Evolutionary conservation across 2,113 vertebrate species (phyloP), one percentile per base, ranked within the genome.

Genomic region (Urocolius indicus): DNA sequence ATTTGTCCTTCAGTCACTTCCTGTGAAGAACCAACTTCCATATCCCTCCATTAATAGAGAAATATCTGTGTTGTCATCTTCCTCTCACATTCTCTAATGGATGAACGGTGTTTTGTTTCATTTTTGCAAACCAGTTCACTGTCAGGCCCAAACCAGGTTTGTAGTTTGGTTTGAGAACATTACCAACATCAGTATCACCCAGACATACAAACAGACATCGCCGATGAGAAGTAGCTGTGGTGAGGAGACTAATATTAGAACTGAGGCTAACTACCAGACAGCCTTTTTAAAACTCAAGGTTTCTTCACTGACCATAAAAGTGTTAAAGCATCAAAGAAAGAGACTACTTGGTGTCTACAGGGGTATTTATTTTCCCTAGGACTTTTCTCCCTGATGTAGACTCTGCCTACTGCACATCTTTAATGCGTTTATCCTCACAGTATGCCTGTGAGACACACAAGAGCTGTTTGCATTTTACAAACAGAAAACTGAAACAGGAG

Each of bases 261-360:
- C 38, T 41, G 38, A 10, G 38, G 38, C 38, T 41, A 41, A 62
- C 83, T 90, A 85, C 84, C 67, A 93, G 79, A 88, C 90, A 84
- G 85, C 79, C 85, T 94, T 83, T 80, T 79, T 93, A 54, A 54
- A 94, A 62, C 63, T 85, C 67, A 16, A 30, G 54, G 46, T 92
- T 90, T 83, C 74, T 94, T 93, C 90, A 36, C 34, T 83, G 68
- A 77, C 90, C 85, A 86, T 90, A 77, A 97, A 94, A 94, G 68
- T 88, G 54, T 32, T 38, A 83, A 74, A 90, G 90, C 94, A 94
- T 76, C 83, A 93, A 97, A 94, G 90, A 83, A 76, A 52, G 38
- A 88, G 51, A 52, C 80, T 86, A 45, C 55, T 84, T 71, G 75
- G 88, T 94, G 90, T 93, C 88, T 89, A 90, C 90, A 90, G 75